Evolutionary conservation across 2,888 invertebrate genomes (phyloP).

Genomic region (Erebia palarica): DNA sequence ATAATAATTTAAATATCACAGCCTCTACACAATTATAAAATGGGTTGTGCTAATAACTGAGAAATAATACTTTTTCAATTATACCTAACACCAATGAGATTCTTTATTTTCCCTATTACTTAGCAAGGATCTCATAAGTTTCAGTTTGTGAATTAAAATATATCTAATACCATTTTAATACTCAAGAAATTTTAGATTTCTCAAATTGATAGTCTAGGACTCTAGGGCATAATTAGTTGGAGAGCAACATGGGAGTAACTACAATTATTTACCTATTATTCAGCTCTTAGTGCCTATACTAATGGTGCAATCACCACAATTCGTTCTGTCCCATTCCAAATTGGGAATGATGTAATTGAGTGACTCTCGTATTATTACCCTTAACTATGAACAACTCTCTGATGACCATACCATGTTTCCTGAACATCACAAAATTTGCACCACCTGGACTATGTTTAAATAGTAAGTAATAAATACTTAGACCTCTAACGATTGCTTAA

Average conservation of each 20-base stretch:
- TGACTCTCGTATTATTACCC: not conserved
- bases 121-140: not conserved
- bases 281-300: too few relatives aligned
- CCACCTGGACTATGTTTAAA: not conserved
- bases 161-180: not conserved
- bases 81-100: slow-evolving; percentile 20
- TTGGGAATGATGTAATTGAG: too few relatives aligned
- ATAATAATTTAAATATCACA: slow-evolving; percentile 26
- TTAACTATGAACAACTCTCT: not conserved
- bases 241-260: too few relatives aligned
- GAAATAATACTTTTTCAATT: not conserved
- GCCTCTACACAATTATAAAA: slow-evolving; percentile 19
- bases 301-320: too few relatives aligned
- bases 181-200: not conserved
- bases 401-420: not conserved
- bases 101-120: not conserved
- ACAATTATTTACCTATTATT: too few relatives aligned
- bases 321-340: too few relatives aligned
- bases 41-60: slow-evolving; percentile 5
- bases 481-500: not conserved
- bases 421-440: slow-evolving; percentile 1
- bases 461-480: not conserved
- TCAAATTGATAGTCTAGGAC: too few relatives aligned
- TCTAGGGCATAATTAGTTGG: too few relatives aligned
- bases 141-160: not conserved